phyloP scores from a whole-genome alignment of 2,113 vertebrate species.

The Echinops telfairi region DNA sequence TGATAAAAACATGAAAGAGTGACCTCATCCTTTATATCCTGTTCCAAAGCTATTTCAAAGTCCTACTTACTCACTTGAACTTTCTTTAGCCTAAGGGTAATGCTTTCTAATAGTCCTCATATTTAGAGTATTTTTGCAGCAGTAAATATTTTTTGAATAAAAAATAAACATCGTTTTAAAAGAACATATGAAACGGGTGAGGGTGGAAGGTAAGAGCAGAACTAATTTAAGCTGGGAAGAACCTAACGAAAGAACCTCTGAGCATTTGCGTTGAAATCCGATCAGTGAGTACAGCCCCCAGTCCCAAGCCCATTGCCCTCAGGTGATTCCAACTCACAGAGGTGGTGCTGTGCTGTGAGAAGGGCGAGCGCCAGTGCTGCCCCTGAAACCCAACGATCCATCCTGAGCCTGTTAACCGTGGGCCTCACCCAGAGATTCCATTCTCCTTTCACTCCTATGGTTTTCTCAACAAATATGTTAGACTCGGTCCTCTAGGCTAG shows the following conservation, averaged over 20 bases:
- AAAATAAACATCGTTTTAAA: neutral
- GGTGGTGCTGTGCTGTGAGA: too few relatives aligned
- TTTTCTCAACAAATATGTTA: too few relatives aligned
- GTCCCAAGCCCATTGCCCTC: too few relatives aligned
- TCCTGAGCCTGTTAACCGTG: too few relatives aligned
- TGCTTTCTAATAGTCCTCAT: neutral
- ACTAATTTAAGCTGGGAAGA: neutral
- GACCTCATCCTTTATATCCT: slow-evolving; percentile 1
- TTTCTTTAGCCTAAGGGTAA: slow-evolving; percentile 24
- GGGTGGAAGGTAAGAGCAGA: neutral
- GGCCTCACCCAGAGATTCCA: too few relatives aligned
- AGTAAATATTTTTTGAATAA: neutral
- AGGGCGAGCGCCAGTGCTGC: too few relatives aligned
- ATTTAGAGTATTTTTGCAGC: slow-evolving; percentile 28
- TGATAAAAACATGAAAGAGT: slow-evolving; percentile 46
- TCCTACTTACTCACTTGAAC: slow-evolving; percentile 29
- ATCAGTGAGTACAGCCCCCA: neutral
- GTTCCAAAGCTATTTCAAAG: slow-evolving; percentile 36
- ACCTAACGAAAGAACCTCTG: neutral
- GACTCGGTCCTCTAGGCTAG: too few relatives aligned
- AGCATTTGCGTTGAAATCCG: slow-evolving; percentile 6
- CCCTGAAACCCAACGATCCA: too few relatives aligned
- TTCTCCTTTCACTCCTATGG: too few relatives aligned
- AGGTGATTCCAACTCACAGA: too few relatives aligned
- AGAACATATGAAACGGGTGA: neutral